Conservation (phyloP, 2,113 vertebrate genomes). For the Clarias macrocephalus region DNA sequence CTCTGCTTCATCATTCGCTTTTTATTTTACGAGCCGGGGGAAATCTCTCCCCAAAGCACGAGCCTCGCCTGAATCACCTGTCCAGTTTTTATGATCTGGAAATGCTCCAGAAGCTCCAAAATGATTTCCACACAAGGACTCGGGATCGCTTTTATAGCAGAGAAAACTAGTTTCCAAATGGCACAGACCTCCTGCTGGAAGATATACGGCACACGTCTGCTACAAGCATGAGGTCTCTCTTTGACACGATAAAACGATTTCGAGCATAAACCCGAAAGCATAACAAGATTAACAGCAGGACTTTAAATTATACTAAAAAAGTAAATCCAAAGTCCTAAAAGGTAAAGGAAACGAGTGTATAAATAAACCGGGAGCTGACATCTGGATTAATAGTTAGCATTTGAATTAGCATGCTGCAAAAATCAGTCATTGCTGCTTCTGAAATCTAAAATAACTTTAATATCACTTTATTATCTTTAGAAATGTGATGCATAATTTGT, state of each 20-base stretch:
- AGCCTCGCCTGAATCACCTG: neutral
- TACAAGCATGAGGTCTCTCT: constrained; percentile 8
- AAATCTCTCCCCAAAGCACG: neutral
- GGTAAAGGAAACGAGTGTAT: neutral
- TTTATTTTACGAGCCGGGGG: neutral
- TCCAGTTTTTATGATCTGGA: constrained; percentile 40
- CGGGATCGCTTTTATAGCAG: constrained; percentile 45
- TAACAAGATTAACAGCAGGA: neutral
- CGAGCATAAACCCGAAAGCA: neutral
- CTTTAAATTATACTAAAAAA: constrained; percentile 44
- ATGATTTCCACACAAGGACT: constrained; percentile 31
- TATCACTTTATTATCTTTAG: neutral
- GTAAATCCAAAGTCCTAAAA: neutral
- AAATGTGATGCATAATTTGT: neutral
- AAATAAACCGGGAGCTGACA: neutral
- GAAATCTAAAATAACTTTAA: neutral
- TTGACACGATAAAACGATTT: neutral
- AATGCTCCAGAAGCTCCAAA: constrained; percentile 50
- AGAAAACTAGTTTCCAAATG: constrained; percentile 44
- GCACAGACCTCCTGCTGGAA: constrained; percentile 56
- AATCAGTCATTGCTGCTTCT: neutral
- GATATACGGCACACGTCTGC: constrained; percentile 20
- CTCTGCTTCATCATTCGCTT: neutral
- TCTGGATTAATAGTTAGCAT: neutral
- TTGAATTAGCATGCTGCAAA: neutral